phyloP scores from a whole-genome alignment of 2,888 invertebrate species.

The Monoplex corrugatus region DNA sequence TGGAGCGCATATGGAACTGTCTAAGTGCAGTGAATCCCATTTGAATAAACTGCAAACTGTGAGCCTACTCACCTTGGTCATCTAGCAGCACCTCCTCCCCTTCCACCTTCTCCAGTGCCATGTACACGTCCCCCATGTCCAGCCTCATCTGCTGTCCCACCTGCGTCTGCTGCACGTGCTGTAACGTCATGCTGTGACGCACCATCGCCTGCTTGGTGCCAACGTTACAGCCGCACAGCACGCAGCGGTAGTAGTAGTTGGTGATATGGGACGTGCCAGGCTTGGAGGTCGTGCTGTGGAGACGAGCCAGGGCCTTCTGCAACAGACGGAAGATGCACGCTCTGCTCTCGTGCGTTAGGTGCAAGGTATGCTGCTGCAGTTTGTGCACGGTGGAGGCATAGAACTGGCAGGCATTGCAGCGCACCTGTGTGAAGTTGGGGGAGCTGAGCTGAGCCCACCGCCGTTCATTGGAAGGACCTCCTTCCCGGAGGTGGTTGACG shows the following conservation, averaged over 20 bases:
- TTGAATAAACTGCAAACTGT: no score
- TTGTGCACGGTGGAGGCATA: slow-evolving; percentile 98
- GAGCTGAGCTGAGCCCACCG: slow-evolving; percentile 92
- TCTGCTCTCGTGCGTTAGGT: slow-evolving; percentile 93
- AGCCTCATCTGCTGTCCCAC: slow-evolving; percentile 83
- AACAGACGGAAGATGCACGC: slow-evolving; percentile 86
- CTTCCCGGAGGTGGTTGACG: slow-evolving; percentile 99
- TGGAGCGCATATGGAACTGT: no score
- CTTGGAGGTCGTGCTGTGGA: slow-evolving; percentile 62
- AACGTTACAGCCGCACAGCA: slow-evolving; percentile 85
- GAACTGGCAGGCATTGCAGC: slow-evolving; percentile 98
- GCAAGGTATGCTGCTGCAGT: slow-evolving; percentile 94
- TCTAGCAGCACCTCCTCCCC: slow-evolving; percentile 68
- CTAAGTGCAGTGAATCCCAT: no score
- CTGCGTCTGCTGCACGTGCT: slow-evolving; percentile 89
- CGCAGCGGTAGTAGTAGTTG: slow-evolving; percentile 86
- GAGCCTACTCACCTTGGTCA: no score
- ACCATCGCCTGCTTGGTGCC: slow-evolving; percentile 48
- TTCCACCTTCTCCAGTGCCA: slow-evolving; percentile 88
- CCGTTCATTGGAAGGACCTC: slow-evolving; percentile 94
- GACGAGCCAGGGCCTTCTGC: slow-evolving; percentile 84
- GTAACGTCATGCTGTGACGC: slow-evolving; percentile 36
- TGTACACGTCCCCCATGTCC: slow-evolving; percentile 94
- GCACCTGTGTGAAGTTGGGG: slow-evolving; percentile 89
- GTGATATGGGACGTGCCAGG: background rate